Conservation (phyloP, 2,113 vertebrate species). For the Elgaria multicarinata region DNA sequence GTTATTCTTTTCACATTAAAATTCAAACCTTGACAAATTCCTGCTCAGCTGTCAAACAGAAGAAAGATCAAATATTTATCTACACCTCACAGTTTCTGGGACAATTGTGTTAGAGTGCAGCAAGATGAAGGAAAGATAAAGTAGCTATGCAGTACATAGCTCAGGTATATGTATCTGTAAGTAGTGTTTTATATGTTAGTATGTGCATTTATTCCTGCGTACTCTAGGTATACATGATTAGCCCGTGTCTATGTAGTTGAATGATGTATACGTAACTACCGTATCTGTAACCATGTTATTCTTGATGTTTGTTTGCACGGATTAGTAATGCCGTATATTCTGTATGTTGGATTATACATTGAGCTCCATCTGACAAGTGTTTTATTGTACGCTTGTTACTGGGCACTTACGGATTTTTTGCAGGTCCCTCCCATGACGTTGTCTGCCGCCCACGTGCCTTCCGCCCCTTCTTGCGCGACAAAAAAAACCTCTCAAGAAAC, state of each 20-base stretch:
- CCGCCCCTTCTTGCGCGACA: too few species aligned
- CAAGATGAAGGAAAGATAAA: neutral
- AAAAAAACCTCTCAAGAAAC: too few species aligned
- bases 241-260: neutral
- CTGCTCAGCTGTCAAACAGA: slow-evolving; percentile 26
- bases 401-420: too few species aligned
- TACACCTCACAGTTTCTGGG: slow-evolving; percentile 9
- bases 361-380: too few species aligned
- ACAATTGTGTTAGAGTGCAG: slow-evolving; percentile 1
- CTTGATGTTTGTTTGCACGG: neutral
- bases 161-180: neutral
- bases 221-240: neutral
- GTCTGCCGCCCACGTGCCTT: too few species aligned
- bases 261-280: neutral
- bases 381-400: too few species aligned
- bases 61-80: slow-evolving; percentile 30
- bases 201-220: neutral
- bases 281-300: neutral
- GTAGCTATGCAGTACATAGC: neutral
- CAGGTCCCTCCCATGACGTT: too few species aligned
- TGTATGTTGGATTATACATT: neutral
- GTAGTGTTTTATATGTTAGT: slow-evolving; percentile 9
- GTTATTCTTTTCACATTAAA: slow-evolving; percentile 14
- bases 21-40: slow-evolving; percentile 22
- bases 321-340: neutral